Conservation (phyloP, 2,888 invertebrate species). For the Drosophila anceps region DNA sequence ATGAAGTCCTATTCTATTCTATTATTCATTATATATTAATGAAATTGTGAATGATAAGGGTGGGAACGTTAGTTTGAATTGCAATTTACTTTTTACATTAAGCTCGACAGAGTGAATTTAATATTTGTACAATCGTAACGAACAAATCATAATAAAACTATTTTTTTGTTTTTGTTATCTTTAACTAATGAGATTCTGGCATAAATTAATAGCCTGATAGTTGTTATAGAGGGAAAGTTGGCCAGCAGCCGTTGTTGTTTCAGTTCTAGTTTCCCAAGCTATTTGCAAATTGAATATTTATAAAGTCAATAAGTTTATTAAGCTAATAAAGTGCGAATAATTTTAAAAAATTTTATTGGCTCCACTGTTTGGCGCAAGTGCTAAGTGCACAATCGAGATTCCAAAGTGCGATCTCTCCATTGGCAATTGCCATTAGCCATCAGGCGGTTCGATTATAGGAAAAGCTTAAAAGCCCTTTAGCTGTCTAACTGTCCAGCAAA, state of each 20-base stretch:
- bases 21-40: slow-evolving; percentile 8
- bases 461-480: slow-evolving; percentile 3
- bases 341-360: slow-evolving; percentile 11
- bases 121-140: slow-evolving; percentile 30
- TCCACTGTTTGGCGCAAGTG: slow-evolving; percentile 3
- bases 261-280: slow-evolving; percentile 54
- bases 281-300: slow-evolving; percentile 60
- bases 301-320: slow-evolving; percentile 34
- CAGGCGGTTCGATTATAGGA: background rate
- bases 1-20: background rate
- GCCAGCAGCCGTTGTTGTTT: slow-evolving; percentile 10
- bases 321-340: slow-evolving; percentile 54
- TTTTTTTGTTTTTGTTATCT: slow-evolving; percentile 50
- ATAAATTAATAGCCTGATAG: slow-evolving; percentile 52
- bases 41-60: slow-evolving; percentile 1
- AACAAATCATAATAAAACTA: slow-evolving; percentile 20
- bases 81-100: slow-evolving; percentile 8
- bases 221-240: slow-evolving; percentile 43
- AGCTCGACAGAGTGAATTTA: slow-evolving; percentile 19
- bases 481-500: background rate
- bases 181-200: slow-evolving; percentile 49
- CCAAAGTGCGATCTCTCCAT: background rate
- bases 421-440: background rate
- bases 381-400: slow-evolving; percentile 21
- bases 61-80: slow-evolving; percentile 16